Evolutionary conservation across 2,888 invertebrate genomes (phyloP).

Genomic region (Stenodema calcarata): DNA sequence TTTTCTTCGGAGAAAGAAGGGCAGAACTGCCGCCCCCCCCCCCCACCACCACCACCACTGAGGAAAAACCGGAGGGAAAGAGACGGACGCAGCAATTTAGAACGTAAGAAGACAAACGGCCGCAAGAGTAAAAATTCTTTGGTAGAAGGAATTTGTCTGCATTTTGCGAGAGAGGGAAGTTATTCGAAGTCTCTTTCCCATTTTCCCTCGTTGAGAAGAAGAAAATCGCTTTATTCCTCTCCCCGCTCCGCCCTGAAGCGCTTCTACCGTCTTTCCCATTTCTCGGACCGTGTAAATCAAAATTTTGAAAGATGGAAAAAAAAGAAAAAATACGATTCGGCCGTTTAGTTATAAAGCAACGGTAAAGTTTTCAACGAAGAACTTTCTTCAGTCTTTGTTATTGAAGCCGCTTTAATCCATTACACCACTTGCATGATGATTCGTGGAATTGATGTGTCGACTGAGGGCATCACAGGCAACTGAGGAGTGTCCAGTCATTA

Average conservation of each 20-base stretch:
- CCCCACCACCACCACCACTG: neutral
- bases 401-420: too few relatives aligned
- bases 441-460: too few relatives aligned
- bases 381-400: neutral
- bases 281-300: neutral
- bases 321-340: neutral
- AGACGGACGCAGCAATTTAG: constrained; percentile 57
- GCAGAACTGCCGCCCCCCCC: constrained; percentile 43
- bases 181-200: neutral
- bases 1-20: constrained; percentile 37
- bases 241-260: neutral
- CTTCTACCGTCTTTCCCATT: neutral
- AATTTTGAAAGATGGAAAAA: neutral
- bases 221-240: constrained; percentile 18
- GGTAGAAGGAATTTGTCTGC: constrained; percentile 56
- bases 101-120: constrained; percentile 56
- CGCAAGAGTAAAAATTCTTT: constrained; percentile 54
- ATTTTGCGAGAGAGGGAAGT: constrained; percentile 52
- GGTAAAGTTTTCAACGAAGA: neutral
- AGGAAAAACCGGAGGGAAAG: constrained; percentile 40
- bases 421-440: too few relatives aligned
- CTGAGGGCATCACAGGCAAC: too few relatives aligned
- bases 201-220: neutral
- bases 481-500: too few relatives aligned
- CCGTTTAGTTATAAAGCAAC: neutral